A percentile compares a stretch with the other conserved stretches of the same genome.
Evolutionary conservation across 1,140 invertebrate species (phyloP).

Genomic region (Apocrypta bakeri): DNA sequence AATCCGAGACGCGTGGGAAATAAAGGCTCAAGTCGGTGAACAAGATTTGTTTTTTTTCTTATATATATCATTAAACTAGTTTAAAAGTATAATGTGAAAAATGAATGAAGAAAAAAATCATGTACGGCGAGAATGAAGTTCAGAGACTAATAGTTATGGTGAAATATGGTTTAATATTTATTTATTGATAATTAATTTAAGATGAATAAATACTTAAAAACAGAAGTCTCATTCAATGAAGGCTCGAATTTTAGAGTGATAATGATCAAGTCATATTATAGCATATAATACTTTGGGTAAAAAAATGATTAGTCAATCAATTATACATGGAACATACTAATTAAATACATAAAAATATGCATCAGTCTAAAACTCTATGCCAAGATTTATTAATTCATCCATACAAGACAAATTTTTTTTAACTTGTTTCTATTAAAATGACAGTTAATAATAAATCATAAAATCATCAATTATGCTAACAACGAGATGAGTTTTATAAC

Average conservation of each 20-base stretch:
- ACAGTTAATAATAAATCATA: conserved; percentile 45
- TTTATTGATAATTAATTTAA: conserved; percentile 39
- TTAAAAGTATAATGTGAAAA: conserved; percentile 28
- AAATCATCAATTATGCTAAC: conserved; percentile 47
- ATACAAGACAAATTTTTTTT: conserved; percentile 42
- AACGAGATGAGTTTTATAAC: conserved; percentile 49
- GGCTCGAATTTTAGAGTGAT: conserved; percentile 49
- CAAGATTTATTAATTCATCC: conserved; percentile 47
- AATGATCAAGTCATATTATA: not conserved
- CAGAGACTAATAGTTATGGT: conserved; percentile 41
- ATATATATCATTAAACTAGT: conserved; percentile 38
- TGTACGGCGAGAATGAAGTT: conserved; percentile 44
- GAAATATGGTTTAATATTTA: conserved; percentile 32
- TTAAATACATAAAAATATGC: not conserved
- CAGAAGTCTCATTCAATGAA: conserved; percentile 34
- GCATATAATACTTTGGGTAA: not conserved
- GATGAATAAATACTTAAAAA: conserved; percentile 44
- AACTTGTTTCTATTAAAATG: conserved; percentile 41
- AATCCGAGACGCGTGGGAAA: conserved; percentile 75
- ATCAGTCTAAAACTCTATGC: conserved; percentile 51
- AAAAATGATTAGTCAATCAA: not conserved
- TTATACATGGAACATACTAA: not conserved
- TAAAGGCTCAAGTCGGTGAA: conserved; percentile 74
- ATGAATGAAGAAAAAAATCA: conserved; percentile 45
- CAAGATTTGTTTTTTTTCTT: conserved; percentile 62